Conservation (phyloP, 2,888 invertebrate genomes). For the Dolichopus griseipennis region DNA sequence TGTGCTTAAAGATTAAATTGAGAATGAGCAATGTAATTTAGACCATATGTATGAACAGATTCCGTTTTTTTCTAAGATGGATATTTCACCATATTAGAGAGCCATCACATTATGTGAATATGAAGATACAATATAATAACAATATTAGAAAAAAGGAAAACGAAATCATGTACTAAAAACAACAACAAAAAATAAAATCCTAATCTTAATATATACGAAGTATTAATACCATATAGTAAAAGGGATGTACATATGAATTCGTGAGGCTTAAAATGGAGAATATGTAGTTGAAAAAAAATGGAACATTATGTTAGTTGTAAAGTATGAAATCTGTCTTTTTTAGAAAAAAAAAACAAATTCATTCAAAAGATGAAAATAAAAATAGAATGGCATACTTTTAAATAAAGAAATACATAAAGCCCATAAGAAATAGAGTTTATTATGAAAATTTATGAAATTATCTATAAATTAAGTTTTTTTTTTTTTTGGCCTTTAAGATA, state of each 20-base stretch:
- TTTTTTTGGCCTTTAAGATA: no score
- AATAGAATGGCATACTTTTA: no score
- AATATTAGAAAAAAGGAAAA: background rate
- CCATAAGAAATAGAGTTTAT: no score
- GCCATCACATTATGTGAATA: background rate
- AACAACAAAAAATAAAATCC: background rate
- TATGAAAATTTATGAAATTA: no score
- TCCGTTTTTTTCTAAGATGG: background rate
- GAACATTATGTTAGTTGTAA: background rate
- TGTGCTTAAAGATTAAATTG: no score
- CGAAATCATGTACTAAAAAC: background rate
- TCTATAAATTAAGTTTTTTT: no score
- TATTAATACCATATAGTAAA: background rate
- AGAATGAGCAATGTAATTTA: no score
- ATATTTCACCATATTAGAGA: background rate
- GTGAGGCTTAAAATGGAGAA: background rate
- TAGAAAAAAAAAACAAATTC: background rate
- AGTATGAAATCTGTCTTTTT: background rate
- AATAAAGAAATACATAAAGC: no score
- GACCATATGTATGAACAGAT: background rate
- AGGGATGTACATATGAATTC: background rate
- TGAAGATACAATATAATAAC: background rate
- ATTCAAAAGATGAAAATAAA: background rate
- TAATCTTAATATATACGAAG: background rate
- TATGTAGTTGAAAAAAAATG: background rate